Conservation (phyloP, 1,140 invertebrate genomes). For the Sinonovacula constricta region DNA sequence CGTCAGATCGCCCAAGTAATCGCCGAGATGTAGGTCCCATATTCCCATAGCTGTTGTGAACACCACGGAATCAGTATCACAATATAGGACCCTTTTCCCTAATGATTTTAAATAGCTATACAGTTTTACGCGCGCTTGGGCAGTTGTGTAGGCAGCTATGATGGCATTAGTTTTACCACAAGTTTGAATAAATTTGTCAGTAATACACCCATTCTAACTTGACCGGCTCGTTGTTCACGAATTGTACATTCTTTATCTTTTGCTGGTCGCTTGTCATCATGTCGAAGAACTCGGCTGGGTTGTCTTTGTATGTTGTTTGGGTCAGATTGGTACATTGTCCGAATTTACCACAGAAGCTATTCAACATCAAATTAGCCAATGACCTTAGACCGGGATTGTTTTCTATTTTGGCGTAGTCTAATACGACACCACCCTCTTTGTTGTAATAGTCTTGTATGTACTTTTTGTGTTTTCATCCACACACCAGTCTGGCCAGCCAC, state of each 20-base stretch:
- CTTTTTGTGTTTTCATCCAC: no score
- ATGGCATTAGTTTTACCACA: slow-evolving; percentile 64
- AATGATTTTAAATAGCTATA: no score
- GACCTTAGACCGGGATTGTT: slow-evolving; percentile 69
- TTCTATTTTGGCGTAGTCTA: no score
- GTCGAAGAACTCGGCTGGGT: no score
- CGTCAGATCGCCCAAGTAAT: background rate
- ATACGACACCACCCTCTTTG: slow-evolving; percentile 67
- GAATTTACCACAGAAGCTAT: slow-evolving; percentile 36
- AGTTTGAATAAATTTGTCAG: background rate
- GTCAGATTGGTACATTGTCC: slow-evolving; percentile 21
- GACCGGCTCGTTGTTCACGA: slow-evolving; percentile 15
- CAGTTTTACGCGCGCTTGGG: slow-evolving; percentile 75
- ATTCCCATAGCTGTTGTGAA: slow-evolving; percentile 60
- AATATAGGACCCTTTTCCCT: no score
- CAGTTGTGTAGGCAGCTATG: slow-evolving; percentile 74
- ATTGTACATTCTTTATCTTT: no score
- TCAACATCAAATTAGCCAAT: slow-evolving; percentile 58
- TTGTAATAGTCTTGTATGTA: no score
- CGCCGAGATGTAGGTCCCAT: background rate
- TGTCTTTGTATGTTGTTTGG: no score
- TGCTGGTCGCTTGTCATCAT: no score
- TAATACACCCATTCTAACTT: slow-evolving; percentile 5
- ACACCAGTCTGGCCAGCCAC: no score
- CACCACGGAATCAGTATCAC: no score